A percentile compares a stretch with the other conserved stretches of the same genome.
Conservation (phyloP, 2,888 invertebrate species). For the Ophioninae sp. region DNA sequence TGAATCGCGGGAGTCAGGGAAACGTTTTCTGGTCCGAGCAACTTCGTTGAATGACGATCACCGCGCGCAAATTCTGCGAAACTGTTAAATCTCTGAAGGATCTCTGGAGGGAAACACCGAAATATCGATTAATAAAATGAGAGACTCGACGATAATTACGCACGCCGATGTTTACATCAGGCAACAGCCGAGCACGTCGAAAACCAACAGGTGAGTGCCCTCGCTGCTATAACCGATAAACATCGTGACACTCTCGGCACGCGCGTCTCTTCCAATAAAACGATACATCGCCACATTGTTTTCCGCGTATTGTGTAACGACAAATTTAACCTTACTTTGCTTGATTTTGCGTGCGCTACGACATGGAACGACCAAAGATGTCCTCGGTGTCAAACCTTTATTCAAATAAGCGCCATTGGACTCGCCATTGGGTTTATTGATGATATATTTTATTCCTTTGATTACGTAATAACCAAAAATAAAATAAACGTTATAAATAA, state of each 20-base stretch:
- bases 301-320: too few relatives aligned
- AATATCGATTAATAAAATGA: constrained; percentile 67
- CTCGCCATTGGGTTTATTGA: too few relatives aligned
- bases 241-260: not conserved
- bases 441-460: too few relatives aligned
- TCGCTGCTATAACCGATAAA: not conserved
- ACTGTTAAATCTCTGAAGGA: not conserved
- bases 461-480: too few relatives aligned
- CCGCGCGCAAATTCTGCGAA: constrained; percentile 3
- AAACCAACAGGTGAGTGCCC: constrained; percentile 68
- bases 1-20: not conserved
- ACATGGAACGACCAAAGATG: too few relatives aligned
- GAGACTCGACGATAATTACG: constrained; percentile 73
- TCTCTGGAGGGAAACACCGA: not conserved
- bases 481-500: too few relatives aligned
- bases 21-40: not conserved
- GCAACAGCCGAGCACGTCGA: constrained; percentile 71
- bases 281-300: too few relatives aligned
- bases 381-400: too few relatives aligned
- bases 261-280: not conserved
- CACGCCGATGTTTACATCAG: constrained; percentile 75
- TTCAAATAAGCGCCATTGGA: too few relatives aligned
- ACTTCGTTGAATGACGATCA: constrained; percentile 29
- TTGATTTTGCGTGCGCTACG: too few relatives aligned
- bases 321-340: too few relatives aligned